Conservation (phyloP, 2,113 vertebrate genomes). For the Larimichthys polyactis region DNA sequence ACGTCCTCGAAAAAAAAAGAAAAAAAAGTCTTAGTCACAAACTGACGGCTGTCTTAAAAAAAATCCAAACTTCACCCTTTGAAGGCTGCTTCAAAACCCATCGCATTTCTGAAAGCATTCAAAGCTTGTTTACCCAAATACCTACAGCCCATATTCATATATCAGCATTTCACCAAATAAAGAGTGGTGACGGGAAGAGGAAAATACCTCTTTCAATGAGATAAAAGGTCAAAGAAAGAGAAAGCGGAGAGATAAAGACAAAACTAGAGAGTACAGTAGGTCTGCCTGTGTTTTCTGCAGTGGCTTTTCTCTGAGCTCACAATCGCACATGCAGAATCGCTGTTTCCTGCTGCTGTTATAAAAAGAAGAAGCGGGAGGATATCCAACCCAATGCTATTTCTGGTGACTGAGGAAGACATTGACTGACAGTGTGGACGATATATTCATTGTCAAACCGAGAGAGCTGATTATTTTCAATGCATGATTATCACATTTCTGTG, state of each 20-base stretch:
- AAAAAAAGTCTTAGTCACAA: slow-evolving; percentile 32
- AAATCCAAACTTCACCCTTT: slow-evolving; percentile 34
- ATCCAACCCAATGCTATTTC: neutral
- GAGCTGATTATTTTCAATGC: neutral
- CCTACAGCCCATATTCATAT: slow-evolving; percentile 36
- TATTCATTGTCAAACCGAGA: neutral
- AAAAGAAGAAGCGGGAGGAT: neutral
- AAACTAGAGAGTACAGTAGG: neutral
- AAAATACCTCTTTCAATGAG: slow-evolving; percentile 42
- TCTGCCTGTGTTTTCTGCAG: slow-evolving; percentile 3
- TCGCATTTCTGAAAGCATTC: slow-evolving; percentile 35
- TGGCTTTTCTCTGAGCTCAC: slow-evolving; percentile 3
- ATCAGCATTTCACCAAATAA: slow-evolving; percentile 38
- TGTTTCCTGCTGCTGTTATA: neutral
- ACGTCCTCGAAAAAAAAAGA: slow-evolving; percentile 39
- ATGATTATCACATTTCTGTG: neutral
- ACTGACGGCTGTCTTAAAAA: slow-evolving; percentile 38
- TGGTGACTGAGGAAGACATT: neutral
- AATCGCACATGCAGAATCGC: slow-evolving; percentile 2
- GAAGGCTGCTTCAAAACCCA: slow-evolving; percentile 40
- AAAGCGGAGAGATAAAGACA: slow-evolving; percentile 13
- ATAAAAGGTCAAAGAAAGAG: slow-evolving; percentile 43
- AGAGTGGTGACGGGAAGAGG: slow-evolving; percentile 23
- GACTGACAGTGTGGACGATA: too few relatives aligned
- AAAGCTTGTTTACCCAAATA: slow-evolving; percentile 64